These are phyloP conservation scores for Pediacus dermestoides DNA, from an alignment of 2,888 invertebrate species.

Conservation along the genomic window DNA sequence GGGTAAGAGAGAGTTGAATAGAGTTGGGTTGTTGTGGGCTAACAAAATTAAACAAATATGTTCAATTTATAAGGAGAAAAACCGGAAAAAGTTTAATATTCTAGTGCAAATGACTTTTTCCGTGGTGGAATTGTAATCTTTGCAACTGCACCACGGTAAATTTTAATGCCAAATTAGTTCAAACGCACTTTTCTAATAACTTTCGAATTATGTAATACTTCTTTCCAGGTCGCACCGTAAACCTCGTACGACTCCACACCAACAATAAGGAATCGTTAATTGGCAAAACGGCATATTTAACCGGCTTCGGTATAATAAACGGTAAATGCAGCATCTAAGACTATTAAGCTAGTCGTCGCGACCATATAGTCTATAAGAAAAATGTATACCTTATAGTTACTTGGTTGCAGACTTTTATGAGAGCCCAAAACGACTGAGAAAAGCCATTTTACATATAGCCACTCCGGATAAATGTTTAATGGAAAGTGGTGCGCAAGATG, in stretches of 20 bases:
- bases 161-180: no score
- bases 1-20: no score
- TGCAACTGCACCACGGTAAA: no score
- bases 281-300: slow-evolving; percentile 42
- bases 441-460: slow-evolving; percentile 42
- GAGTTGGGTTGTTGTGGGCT: no score
- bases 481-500: slow-evolving; percentile 25
- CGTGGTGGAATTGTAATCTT: no score
- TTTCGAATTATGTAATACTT: no score
- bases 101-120: no score
- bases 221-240: slow-evolving; percentile 26
- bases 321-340: no score
- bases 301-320: slow-evolving; percentile 46
- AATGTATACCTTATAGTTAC: slow-evolving; percentile 5
- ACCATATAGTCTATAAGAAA: not conserved
- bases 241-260: slow-evolving; percentile 39
- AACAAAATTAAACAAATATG: no score
- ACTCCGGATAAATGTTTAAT: slow-evolving; percentile 39
- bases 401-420: slow-evolving; percentile 37
- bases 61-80: no score
- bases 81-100: no score
- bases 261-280: slow-evolving; percentile 40
- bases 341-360: slow-evolving; percentile 8
- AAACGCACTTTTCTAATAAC: no score
- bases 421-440: slow-evolving; percentile 40